These are phyloP conservation scores for Dasyurus viverrinus DNA, from an alignment of 2,113 vertebrate species.

Conservation along the genomic window DNA sequence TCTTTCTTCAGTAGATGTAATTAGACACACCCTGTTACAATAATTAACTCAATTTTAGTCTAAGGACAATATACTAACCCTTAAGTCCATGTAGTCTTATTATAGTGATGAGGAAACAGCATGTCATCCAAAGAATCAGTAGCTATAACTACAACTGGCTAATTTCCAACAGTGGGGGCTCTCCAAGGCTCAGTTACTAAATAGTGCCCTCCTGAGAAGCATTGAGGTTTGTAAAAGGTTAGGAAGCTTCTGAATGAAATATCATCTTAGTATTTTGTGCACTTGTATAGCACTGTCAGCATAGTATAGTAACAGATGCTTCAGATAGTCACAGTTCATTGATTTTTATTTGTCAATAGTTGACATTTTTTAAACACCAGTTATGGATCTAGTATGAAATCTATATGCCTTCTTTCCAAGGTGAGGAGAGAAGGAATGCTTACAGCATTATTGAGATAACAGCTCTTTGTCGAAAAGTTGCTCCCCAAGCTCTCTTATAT, in stretches of 20 bases:
- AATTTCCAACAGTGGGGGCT: not conserved
- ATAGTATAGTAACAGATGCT: slow-evolving; percentile 38
- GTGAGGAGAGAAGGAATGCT: slow-evolving; percentile 7
- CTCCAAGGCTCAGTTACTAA: slow-evolving; percentile 24
- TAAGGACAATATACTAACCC: not conserved
- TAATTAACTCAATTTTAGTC: not conserved
- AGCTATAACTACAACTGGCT: slow-evolving; percentile 31
- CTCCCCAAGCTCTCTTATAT: slow-evolving; percentile 21
- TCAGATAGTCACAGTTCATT: slow-evolving; percentile 29
- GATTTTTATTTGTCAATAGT: slow-evolving; percentile 40
- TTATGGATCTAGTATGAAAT: slow-evolving; percentile 19
- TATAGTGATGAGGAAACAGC: not conserved
- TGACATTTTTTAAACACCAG: slow-evolving; percentile 22
- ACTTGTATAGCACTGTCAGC: slow-evolving; percentile 35
- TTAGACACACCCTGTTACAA: not conserved
- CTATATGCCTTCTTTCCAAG: slow-evolving; percentile 20
- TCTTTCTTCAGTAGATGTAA: not conserved
- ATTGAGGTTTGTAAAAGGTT: slow-evolving; percentile 15
- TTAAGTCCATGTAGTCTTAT: not conserved
- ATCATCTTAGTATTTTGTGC: slow-evolving; percentile 34
- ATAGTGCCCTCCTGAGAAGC: not conserved
- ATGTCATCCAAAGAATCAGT: not conserved
- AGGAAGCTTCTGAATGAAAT: slow-evolving; percentile 34
- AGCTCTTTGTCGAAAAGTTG: slow-evolving; percentile 33
- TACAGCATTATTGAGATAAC: slow-evolving; percentile 25